These are phyloP conservation scores for Mactromeris polynyma DNA, from an alignment of 2,888 invertebrate species.

Conservation along the genomic window DNA sequence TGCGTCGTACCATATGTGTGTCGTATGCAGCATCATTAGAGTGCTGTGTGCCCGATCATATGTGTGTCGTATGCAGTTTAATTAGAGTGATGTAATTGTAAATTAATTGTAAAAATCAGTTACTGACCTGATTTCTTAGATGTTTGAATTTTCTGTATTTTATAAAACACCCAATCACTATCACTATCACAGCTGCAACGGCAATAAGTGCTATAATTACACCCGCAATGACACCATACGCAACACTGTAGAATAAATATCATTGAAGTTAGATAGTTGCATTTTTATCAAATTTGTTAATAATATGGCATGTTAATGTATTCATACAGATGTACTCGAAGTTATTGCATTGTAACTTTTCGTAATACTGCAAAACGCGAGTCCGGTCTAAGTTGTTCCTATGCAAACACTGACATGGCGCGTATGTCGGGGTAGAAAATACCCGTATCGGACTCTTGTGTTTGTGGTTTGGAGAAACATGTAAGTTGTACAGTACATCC, in stretches of 20 bases:
- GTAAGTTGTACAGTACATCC: too few species aligned
- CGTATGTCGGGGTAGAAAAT: too few species aligned
- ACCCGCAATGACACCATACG: neutral
- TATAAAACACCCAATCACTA: neutral
- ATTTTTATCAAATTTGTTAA: neutral
- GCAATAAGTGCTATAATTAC: neutral
- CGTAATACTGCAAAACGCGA: too few species aligned
- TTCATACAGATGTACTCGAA: too few species aligned
- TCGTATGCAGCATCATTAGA: too few species aligned
- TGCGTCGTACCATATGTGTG: neutral
- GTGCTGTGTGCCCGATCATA: too few species aligned
- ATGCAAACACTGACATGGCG: neutral
- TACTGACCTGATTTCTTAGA: neutral
- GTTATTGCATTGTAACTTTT: too few species aligned
- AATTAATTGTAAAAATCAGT: neutral
- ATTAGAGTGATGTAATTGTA: too few species aligned
- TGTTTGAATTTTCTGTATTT: neutral
- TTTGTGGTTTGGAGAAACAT: too few species aligned
- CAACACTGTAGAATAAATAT: neutral
- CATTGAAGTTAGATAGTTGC: neutral
- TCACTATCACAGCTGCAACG: neutral
- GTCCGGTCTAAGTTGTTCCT: neutral
- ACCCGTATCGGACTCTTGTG: too few species aligned
- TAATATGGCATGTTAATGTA: too few species aligned
- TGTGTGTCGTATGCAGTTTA: too few species aligned